phyloP scores from a whole-genome alignment of 1,140 invertebrate genomes.

The Trachymyrmex septentrionalis region DNA sequence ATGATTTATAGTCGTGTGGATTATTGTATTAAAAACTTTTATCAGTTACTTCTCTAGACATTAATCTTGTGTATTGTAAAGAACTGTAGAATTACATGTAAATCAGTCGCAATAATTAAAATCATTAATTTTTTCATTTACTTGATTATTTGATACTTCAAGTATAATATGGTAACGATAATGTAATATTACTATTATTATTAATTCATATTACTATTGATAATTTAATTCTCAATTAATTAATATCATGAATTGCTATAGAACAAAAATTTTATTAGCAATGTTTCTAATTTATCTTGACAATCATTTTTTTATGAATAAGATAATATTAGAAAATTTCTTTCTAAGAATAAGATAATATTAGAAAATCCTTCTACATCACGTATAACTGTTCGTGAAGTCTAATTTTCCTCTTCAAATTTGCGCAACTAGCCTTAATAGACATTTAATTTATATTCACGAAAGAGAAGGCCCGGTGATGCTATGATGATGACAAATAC shows the following conservation, averaged over 20 bases:
- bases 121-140: neutral
- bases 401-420: neutral
- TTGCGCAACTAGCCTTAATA: constrained; percentile 57
- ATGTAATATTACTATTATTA: neutral
- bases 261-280: neutral
- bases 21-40: constrained; percentile 32
- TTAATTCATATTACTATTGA: neutral
- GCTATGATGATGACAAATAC: constrained; percentile 18
- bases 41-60: neutral
- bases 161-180: neutral
- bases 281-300: constrained; percentile 4
- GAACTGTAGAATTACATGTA: neutral
- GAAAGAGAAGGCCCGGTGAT: neutral
- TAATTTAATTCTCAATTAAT: neutral
- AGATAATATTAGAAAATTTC: neutral
- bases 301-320: neutral
- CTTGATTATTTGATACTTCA: neutral
- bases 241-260: neutral
- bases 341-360: neutral
- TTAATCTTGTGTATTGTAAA: neutral
- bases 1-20: constrained; percentile 40
- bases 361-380: neutral
- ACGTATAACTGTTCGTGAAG: neutral
- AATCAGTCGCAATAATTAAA: neutral
- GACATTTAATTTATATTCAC: constrained; percentile 19